Evolutionary conservation across 2,113 vertebrate species (phyloP).

Genomic region (Neoarius graeffei): DNA sequence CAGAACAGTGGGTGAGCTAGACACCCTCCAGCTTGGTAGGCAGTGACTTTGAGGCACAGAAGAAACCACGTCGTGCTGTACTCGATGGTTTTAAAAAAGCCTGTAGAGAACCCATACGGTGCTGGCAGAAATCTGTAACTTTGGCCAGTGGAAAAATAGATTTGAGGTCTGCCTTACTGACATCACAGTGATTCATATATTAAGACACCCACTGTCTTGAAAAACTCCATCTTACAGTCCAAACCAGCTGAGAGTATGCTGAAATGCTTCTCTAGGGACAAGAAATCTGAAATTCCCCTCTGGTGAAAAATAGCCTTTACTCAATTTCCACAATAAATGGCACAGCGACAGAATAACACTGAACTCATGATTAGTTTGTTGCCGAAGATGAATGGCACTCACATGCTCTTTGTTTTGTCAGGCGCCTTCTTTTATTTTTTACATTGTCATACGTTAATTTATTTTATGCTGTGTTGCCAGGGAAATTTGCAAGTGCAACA

Average conservation of each 20-base stretch:
- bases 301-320: neutral
- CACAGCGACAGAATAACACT: constrained; percentile 4
- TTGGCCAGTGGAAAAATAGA: constrained; percentile 1
- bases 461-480: constrained; percentile 4
- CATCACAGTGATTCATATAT: neutral
- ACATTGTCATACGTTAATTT: constrained; percentile 8
- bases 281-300: neutral
- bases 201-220: neutral
- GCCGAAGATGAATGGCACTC: constrained; percentile 16
- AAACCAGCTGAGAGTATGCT: neutral
- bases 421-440: neutral
- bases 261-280: neutral
- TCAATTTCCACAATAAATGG: neutral
- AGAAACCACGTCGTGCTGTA: neutral
- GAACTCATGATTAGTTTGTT: constrained; percentile 5
- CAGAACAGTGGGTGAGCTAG: constrained; percentile 18
- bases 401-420: constrained; percentile 23
- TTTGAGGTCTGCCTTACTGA: neutral
- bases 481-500: constrained; percentile 42
- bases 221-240: neutral
- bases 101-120: constrained; percentile 19
- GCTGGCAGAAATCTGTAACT: neutral
- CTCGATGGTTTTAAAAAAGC: neutral
- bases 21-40: constrained; percentile 8
- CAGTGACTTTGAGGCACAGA: constrained; percentile 21